These are phyloP conservation scores for Tridacna crocea DNA, from an alignment of 2,888 invertebrate genomes.

Conservation along the genomic window DNA sequence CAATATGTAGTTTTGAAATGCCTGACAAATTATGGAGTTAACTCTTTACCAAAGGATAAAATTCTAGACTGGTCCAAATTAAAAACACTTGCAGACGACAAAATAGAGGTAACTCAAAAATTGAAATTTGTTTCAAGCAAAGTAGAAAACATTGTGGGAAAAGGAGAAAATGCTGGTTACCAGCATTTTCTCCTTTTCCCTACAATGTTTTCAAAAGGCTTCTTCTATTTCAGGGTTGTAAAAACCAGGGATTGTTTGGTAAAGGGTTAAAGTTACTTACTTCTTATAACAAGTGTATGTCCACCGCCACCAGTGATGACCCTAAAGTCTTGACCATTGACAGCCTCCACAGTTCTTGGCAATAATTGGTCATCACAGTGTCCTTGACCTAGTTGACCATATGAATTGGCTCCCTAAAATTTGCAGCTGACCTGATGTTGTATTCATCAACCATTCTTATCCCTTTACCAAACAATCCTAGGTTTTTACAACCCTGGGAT, in stretches of 20 bases:
- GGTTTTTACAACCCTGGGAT: too few relatives aligned
- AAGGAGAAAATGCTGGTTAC: background rate
- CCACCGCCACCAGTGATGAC: conserved; percentile 76
- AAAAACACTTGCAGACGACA: too few relatives aligned
- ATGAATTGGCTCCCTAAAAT: conserved; percentile 78
- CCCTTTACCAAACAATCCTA: too few relatives aligned
- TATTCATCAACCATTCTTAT: too few relatives aligned
- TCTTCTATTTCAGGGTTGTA: background rate
- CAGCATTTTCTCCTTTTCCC: background rate
- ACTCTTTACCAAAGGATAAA: too few relatives aligned
- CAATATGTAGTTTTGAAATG: too few relatives aligned
- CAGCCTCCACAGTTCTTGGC: conserved; percentile 58
- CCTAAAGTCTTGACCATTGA: conserved; percentile 21
- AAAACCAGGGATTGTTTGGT: background rate
- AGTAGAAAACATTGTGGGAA: too few relatives aligned
- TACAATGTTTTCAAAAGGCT: background rate
- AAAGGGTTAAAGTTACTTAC: conserved; percentile 50
- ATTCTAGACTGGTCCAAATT: too few relatives aligned
- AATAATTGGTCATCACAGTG: conserved; percentile 69
- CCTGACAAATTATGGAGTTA: too few relatives aligned
- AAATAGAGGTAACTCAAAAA: too few relatives aligned
- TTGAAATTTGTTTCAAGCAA: too few relatives aligned
- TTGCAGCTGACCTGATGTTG: too few relatives aligned
- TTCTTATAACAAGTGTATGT: conserved; percentile 70
- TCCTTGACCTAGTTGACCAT: conserved; percentile 77